Evolutionary conservation across 1,140 invertebrate species (phyloP).

Genomic region (Dinothrombium tinctorium): DNA sequence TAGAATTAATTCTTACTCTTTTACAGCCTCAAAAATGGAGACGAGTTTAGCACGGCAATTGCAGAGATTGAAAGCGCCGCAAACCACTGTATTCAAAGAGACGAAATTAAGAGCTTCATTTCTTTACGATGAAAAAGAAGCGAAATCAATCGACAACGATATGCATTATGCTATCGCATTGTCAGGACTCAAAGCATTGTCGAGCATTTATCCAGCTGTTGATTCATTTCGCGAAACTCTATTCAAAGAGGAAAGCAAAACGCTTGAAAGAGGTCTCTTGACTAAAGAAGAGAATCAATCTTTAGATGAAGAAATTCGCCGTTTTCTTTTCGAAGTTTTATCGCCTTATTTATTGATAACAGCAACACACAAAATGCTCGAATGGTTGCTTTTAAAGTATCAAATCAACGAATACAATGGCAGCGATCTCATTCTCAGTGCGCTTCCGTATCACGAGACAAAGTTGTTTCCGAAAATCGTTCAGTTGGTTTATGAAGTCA

Average conservation of each 20-base stretch:
- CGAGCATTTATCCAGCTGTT: slow-evolving; percentile 41
- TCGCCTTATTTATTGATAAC: slow-evolving; percentile 67
- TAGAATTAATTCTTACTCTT: too few relatives aligned
- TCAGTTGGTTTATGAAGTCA: slow-evolving; percentile 34
- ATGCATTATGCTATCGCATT: slow-evolving; percentile 57
- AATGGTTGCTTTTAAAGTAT: slow-evolving; percentile 62
- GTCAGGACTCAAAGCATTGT: slow-evolving; percentile 55
- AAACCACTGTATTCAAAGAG: slow-evolving; percentile 40
- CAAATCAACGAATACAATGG: slow-evolving; percentile 66
- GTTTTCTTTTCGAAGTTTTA: slow-evolving; percentile 43
- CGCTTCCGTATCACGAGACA: slow-evolving; percentile 74
- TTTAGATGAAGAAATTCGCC: slow-evolving; percentile 45
- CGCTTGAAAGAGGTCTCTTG: slow-evolving; percentile 53
- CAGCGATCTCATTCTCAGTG: slow-evolving; percentile 45
- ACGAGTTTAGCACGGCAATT: slow-evolving; percentile 63
- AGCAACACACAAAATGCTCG: slow-evolving; percentile 60
- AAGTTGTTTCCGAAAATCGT: slow-evolving; percentile 58
- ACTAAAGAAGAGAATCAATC: slow-evolving; percentile 43
- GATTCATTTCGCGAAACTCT: slow-evolving; percentile 42
- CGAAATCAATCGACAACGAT: slow-evolving; percentile 51
- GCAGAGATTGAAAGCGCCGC: slow-evolving; percentile 46
- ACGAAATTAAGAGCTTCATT: slow-evolving; percentile 45
- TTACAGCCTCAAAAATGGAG: too few relatives aligned
- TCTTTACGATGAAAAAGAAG: slow-evolving; percentile 65
- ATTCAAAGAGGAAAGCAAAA: slow-evolving; percentile 43